Percentiles rank a stretch among this genome's conserved stretches.
Evolutionary conservation across 2,797 vertebrate species (phyloP).

Genomic region (Sternarchorhynchus goeldii): DNA sequence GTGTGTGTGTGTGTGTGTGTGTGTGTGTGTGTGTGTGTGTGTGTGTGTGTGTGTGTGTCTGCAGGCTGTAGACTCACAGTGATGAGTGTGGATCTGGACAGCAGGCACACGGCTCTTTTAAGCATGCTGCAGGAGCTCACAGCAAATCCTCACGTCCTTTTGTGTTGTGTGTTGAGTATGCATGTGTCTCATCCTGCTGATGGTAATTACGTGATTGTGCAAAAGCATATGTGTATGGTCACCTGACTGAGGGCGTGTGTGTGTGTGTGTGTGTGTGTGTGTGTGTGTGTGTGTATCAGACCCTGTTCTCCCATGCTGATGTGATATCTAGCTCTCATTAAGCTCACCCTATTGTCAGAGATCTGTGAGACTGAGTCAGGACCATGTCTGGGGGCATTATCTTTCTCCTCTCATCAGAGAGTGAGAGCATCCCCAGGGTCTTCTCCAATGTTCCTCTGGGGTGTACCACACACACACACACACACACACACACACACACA

Average conservation of each 20-base stretch:
- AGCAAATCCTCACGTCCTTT: slow-evolving; percentile 24
- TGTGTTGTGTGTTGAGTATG: background rate
- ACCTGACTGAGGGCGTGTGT: slow-evolving; percentile 8
- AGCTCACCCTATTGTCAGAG: slow-evolving; percentile 67
- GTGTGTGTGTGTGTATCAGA: slow-evolving; percentile 18
- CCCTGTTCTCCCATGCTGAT: slow-evolving; percentile 51
- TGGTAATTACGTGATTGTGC: background rate
- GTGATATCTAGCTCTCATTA: slow-evolving; percentile 67
- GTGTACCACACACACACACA: slow-evolving; percentile 18
- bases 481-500: slow-evolving; percentile 4
- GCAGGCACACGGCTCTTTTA: slow-evolving; percentile 74
- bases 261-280: slow-evolving; percentile 2
- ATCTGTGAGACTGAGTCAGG: slow-evolving; percentile 71
- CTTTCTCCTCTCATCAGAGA: slow-evolving; percentile 64
- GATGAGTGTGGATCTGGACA: slow-evolving; percentile 72
- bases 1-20: slow-evolving; percentile 24
- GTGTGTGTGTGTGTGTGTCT: slow-evolving; percentile 41
- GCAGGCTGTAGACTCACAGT: slow-evolving; percentile 55
- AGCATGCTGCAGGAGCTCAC: slow-evolving; percentile 66
- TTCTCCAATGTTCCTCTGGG: slow-evolving; percentile 23
- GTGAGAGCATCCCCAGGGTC: slow-evolving; percentile 58
- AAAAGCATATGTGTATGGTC: slow-evolving; percentile 18
- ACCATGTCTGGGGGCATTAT: slow-evolving; percentile 66
- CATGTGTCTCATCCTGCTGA: background rate
- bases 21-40: background rate